Percentiles rank a stretch among this genome's conserved stretches.
phyloP scores from a whole-genome alignment of 2,797 vertebrate genomes.

The Sebastes wilsoni region DNA sequence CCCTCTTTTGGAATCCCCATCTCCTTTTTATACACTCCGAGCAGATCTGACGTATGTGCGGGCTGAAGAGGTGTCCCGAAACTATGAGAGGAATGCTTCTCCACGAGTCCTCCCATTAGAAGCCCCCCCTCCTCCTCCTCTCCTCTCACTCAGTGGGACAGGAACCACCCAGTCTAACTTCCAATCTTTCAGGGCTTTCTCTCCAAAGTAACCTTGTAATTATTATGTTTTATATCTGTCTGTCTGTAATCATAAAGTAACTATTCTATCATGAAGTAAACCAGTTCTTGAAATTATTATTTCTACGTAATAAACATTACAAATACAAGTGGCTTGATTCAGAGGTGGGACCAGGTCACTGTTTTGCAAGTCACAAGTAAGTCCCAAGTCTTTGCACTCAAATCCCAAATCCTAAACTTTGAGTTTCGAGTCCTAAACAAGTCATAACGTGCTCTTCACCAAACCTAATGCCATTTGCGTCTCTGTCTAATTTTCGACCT shows the following conservation, averaged over 20 bases:
- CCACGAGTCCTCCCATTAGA: conserved; percentile 76
- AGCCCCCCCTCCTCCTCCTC: conserved; percentile 27
- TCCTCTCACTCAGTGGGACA: conserved; percentile 26
- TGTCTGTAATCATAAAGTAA: background rate
- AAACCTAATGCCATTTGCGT: too few species aligned
- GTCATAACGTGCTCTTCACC: too few species aligned
- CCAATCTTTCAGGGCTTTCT: conserved; percentile 12
- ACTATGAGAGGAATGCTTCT: conserved; percentile 89
- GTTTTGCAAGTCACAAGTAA: too few species aligned
- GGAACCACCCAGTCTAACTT: conserved; percentile 41
- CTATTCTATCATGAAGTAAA: background rate
- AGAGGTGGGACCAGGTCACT: too few species aligned
- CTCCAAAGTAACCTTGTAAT: conserved; percentile 13
- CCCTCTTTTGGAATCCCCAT: conserved; percentile 47
- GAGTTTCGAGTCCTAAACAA: too few species aligned
- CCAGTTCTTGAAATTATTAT: background rate
- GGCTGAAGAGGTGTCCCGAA: conserved; percentile 86
- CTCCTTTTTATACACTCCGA: conserved; percentile 79
- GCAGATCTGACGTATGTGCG: conserved; percentile 84
- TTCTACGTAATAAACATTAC: background rate
- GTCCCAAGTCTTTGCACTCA: too few species aligned
- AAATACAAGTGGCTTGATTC: background rate
- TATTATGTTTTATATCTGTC: background rate
- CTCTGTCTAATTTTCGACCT: too few species aligned
- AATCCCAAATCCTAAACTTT: too few species aligned